Evolutionary conservation across 1,140 invertebrate species (phyloP).

Genomic region (Orchesella cincta): DNA sequence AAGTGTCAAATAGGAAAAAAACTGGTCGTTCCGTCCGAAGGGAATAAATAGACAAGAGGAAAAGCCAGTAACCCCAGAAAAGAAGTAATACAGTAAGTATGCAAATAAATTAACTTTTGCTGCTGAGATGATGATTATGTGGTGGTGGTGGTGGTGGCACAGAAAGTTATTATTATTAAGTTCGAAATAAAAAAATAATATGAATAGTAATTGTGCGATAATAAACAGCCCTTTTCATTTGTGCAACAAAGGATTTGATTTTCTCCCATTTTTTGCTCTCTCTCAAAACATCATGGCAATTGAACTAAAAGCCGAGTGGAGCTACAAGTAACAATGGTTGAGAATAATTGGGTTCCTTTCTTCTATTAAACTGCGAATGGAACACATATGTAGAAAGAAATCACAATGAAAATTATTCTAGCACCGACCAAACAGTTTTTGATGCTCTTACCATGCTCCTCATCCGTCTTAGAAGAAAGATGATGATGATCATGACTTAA

Average conservation of each 20-base stretch:
- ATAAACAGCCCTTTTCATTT: conserved; percentile 1
- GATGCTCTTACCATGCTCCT: not conserved
- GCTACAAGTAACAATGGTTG: too few species aligned
- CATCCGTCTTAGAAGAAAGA: not conserved
- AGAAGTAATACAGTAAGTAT: not conserved
- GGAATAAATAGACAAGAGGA: not conserved
- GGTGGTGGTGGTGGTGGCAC: not conserved
- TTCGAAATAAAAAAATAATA: not conserved
- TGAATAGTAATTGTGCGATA: not conserved
- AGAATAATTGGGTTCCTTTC: too few species aligned
- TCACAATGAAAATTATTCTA: not conserved
- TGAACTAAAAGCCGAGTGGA: too few species aligned
- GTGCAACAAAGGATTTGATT: conserved; percentile 20
- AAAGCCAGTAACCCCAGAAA: conserved; percentile 3
- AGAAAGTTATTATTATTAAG: not conserved
- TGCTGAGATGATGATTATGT: not conserved
- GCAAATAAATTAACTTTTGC: conserved; percentile 15
- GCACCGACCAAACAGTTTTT: too few species aligned
- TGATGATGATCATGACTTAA: not conserved
- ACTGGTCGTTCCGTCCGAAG: not conserved
- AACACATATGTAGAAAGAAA: not conserved
- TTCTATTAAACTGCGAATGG: not conserved
- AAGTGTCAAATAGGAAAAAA: not conserved
- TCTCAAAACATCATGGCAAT: too few species aligned
- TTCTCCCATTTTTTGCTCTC: conserved; percentile 18